Percentiles rank a stretch among this genome's conserved stretches.
Evolutionary conservation across 2,113 vertebrate genomes (phyloP).

Genomic region (Corydoras sp.): DNA sequence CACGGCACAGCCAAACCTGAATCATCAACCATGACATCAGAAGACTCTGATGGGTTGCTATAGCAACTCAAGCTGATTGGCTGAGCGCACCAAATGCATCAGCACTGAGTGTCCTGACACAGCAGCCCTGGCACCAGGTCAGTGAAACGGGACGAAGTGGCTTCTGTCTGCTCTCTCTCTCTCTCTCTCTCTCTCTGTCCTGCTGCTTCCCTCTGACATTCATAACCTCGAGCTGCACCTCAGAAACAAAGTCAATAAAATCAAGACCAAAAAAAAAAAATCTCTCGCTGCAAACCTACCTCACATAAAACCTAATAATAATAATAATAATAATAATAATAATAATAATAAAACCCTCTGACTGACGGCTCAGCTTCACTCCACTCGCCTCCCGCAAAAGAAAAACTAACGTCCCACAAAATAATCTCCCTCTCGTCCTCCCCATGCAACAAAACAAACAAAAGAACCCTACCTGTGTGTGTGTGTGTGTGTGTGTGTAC

Average conservation of each 20-base stretch:
- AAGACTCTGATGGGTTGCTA: no score
- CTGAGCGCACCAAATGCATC: no score
- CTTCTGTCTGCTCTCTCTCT: not conserved
- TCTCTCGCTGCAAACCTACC: constrained; percentile 53
- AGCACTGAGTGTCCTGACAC: no score
- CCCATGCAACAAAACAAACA: constrained; percentile 68
- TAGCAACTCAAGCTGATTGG: no score
- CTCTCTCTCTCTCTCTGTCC: constrained; percentile 30
- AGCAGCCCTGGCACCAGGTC: not conserved
- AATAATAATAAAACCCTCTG: constrained; percentile 66
- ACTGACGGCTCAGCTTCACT: constrained; percentile 49
- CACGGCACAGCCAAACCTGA: no score
- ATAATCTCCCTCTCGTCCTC: constrained; percentile 53
- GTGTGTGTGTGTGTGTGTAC: constrained; percentile 18
- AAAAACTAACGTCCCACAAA: constrained; percentile 52
- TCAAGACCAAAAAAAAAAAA: constrained; percentile 53
- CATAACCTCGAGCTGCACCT: constrained; percentile 46
- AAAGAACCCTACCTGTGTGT: constrained; percentile 48
- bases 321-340: constrained; percentile 61
- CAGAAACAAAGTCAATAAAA: constrained; percentile 46
- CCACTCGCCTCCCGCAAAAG: constrained; percentile 39
- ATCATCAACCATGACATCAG: no score
- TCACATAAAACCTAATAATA: constrained; percentile 66
- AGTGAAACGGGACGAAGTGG: not conserved
- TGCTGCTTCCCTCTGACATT: constrained; percentile 41